phyloP scores from a whole-genome alignment of 1,140 invertebrate genomes.

The Lasaia peninsularis region DNA sequence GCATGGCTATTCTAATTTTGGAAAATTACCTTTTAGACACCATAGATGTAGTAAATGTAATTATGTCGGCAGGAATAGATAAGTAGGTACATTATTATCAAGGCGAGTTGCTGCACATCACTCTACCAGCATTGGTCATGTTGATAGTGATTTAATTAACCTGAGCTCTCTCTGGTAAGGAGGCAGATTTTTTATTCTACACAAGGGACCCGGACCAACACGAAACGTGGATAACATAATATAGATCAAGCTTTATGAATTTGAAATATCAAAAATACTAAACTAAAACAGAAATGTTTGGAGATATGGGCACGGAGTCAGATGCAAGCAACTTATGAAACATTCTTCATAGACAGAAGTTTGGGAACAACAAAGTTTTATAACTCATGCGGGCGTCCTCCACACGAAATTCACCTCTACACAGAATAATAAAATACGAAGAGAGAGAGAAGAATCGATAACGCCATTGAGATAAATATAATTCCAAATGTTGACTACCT shows the following conservation, averaged over 20 bases:
- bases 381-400: neutral
- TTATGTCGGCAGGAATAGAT: no score
- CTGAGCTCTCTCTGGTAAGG: no score
- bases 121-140: no score
- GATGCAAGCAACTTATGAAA: neutral
- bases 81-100: no score
- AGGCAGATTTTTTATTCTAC: no score
- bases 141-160: no score
- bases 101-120: no score
- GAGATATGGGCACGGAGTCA: neutral
- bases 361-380: conserved; percentile 7
- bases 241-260: no score
- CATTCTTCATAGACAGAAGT: neutral
- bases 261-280: neutral
- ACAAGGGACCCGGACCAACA: no score
- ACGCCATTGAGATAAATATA: neutral
- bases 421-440: conserved; percentile 1
- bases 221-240: neutral
- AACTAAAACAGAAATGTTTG: neutral
- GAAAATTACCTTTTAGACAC: no score
- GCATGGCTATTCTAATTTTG: no score
- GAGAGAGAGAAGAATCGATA: neutral
- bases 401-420: neutral
- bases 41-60: no score
- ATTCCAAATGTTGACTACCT: neutral